A percentile compares a stretch with the other conserved stretches of the same genome.
phyloP scores from a whole-genome alignment of 2,888 invertebrate genomes.

The Pyralis farinalis region DNA sequence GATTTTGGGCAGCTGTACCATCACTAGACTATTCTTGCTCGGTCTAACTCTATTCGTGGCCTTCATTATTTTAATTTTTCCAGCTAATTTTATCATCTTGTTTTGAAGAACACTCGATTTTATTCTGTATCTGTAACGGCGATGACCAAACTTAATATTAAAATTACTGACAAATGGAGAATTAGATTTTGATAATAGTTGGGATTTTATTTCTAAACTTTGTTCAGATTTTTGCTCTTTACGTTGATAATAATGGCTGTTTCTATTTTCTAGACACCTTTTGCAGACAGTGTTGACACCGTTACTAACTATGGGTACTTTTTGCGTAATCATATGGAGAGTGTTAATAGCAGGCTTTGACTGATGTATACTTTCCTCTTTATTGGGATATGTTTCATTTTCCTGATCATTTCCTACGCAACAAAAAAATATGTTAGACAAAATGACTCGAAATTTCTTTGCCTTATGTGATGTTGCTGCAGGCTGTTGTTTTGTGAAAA shows the following conservation, averaged over 20 bases:
- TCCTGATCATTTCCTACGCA: slow-evolving; percentile 26
- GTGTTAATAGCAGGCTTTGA: background rate
- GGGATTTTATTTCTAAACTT: slow-evolving; percentile 46
- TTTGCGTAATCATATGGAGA: background rate
- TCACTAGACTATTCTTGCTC: slow-evolving; percentile 32
- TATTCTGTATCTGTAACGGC: too few relatives aligned
- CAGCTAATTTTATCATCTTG: background rate
- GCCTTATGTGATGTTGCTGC: slow-evolving; percentile 4
- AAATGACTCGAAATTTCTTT: slow-evolving; percentile 22
- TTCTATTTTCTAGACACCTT: slow-evolving; percentile 5
- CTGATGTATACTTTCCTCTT: background rate
- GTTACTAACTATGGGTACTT: background rate
- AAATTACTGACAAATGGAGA: slow-evolving; percentile 20
- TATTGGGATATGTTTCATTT: background rate
- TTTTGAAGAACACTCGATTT: too few relatives aligned
- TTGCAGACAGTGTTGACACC: background rate
- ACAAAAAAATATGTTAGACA: slow-evolving; percentile 33
- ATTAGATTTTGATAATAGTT: slow-evolving; percentile 35
- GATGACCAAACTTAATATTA: too few relatives aligned
- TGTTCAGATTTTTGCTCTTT: slow-evolving; percentile 28
- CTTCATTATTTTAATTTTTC: slow-evolving; percentile 22
- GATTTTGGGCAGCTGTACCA: slow-evolving; percentile 31
- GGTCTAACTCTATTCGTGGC: slow-evolving; percentile 18
- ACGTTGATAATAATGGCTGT: too few relatives aligned
- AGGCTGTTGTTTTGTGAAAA: too few relatives aligned